Conservation (phyloP, 30 jellyfish, hydroid and myxozoan genomes). For the Mastigias papua region DNA sequence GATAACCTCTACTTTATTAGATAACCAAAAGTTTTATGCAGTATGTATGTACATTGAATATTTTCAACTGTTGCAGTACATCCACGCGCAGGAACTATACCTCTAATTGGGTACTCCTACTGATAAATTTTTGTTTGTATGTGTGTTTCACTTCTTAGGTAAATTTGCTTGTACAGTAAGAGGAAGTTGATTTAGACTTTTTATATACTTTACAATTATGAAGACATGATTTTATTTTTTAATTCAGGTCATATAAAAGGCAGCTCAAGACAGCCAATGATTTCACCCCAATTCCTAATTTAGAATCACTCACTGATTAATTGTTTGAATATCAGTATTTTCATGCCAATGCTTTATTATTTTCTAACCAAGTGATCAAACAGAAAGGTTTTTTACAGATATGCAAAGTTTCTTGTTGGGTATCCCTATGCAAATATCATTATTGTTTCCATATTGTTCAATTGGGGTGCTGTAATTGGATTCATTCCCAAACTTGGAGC, state of each 20-base stretch:
- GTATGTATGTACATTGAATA: no score
- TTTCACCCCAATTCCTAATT: background rate
- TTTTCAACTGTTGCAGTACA: no score
- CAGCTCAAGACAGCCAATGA: background rate
- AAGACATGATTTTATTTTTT: background rate
- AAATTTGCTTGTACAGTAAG: no score
- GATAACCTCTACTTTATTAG: no score
- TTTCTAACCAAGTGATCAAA: background rate
- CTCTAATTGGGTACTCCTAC: no score
- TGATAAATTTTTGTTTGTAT: no score
- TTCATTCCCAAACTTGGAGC: constrained; percentile 87
- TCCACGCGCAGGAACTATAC: no score
- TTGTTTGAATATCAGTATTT: no score
- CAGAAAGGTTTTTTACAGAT: constrained; percentile 31
- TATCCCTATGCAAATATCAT: constrained; percentile 81
- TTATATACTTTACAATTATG: background rate
- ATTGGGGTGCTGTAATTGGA: constrained; percentile 69
- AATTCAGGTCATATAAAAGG: background rate
- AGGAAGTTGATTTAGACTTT: no score
- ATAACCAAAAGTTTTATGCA: no score
- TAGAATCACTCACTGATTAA: background rate
- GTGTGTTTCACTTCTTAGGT: no score
- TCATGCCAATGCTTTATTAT: no score
- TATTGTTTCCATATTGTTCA: constrained; percentile 36
- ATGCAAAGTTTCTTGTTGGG: constrained; percentile 78